phyloP scores from a whole-genome alignment of 2,113 vertebrate species.

The Rhombomys opimus region DNA sequence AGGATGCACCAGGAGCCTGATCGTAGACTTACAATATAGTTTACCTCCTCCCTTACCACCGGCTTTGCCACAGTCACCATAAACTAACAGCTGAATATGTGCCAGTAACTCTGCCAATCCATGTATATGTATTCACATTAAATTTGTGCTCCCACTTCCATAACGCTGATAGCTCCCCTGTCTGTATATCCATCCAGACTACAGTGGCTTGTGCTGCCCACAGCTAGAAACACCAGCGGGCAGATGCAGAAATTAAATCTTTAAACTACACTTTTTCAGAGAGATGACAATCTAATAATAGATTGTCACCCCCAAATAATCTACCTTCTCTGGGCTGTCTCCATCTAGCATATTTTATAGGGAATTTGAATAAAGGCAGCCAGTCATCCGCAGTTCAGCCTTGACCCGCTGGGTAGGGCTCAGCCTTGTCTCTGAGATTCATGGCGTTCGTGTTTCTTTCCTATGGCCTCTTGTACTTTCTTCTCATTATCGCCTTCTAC shows the following conservation, averaged over 20 bases:
- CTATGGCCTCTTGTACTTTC: neutral
- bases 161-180: neutral
- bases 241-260: neutral
- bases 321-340: neutral
- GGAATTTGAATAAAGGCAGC: neutral
- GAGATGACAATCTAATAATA: neutral
- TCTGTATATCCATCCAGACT: too few species aligned
- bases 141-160: neutral
- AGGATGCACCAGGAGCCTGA: neutral
- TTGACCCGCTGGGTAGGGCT: neutral
- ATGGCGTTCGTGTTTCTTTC: neutral
- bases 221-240: neutral
- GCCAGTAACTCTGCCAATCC: too few species aligned
- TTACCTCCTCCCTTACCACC: neutral
- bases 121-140: accelerated
- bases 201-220: neutral
- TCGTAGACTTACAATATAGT: accelerated
- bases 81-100: neutral
- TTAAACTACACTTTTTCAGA: neutral
- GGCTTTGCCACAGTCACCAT: too few species aligned
- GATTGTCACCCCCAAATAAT: too few species aligned
- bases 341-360: neutral
- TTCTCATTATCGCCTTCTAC: neutral
- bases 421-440: neutral
- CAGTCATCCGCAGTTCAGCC: neutral